Base-by-base conservation (phyloP, 1,140 invertebrate genomes). In the Euborellia annulipes region DNA sequence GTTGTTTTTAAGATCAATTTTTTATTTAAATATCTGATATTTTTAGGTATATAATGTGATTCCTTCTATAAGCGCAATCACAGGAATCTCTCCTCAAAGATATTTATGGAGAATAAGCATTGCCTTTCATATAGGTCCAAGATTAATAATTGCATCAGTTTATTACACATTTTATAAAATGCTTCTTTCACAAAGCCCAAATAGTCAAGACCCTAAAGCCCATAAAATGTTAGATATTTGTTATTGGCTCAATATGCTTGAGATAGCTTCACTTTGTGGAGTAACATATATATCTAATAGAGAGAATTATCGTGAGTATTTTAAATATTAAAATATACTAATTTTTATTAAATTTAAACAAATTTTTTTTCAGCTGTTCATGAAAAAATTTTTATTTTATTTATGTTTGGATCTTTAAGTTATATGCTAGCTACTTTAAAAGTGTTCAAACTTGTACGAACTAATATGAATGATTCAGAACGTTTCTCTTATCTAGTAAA, bases 41-140 rank as follows among this genome's bases (percentile, higher is more conserved):
- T 66, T 67, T 17, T 58, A 91, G 85, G 85, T 90, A 48, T 89
- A 86, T 61, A 90, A 91, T 67, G 76, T 89, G 64, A 77, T 90
- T 58, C 86, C 86, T 55, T 89, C 85, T 55, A 89, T 91, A 69
- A 89, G 85, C 72, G 84, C 87, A 48, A 84, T 89, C 61, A 89
- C 85, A 47, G 86, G 86, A 18, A 80, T 91, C 55, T 86, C 84
- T 55, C 88, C 88, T 27, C 86, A 93, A 64, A 72, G 82, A 54
- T 93, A 92, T 66, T 70, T 94, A 52, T 94, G 90, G 89, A 72
- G 88, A 55, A 79, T 90, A 54, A 85, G 83, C 59, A 81, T 93
- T 54, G 87, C 85, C 36, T 73, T 92, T 50, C 88, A 93, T 60
- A 76, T 88, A 60, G 81, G 83, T 56, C 89, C 88, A 57, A 76